A percentile compares a stretch with the other conserved stretches of the same genome.
Conservation (phyloP, 2,797 vertebrate species). For the Melanotaenia pygmaea region DNA sequence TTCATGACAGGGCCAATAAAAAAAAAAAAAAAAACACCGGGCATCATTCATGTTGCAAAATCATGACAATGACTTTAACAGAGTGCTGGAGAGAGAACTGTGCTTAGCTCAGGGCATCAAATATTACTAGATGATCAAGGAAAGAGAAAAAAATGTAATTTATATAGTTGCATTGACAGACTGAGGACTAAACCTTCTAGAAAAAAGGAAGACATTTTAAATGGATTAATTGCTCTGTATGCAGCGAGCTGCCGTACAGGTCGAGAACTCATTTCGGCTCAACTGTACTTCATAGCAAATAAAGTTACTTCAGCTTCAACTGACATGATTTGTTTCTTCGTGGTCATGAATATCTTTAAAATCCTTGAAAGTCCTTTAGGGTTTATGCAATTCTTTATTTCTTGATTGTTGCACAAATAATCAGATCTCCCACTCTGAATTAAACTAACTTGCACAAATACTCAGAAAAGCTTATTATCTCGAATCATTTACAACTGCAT, state of each 20-base stretch:
- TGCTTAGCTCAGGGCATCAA: not conserved
- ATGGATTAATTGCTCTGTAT: conserved; percentile 47
- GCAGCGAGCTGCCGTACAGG: conserved; percentile 43
- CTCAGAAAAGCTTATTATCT: conserved; percentile 1
- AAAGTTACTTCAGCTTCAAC: conserved; percentile 6
- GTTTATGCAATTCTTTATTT: not conserved
- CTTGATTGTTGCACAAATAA: not conserved
- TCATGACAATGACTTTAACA: not conserved
- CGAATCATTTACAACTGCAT: not conserved
- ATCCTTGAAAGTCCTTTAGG: not conserved
- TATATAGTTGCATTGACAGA: conserved; percentile 24
- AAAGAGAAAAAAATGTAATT: conserved; percentile 16
- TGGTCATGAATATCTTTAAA: not conserved
- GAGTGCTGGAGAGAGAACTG: not conserved
- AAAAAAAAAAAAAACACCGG: not conserved
- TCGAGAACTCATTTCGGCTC: conserved; percentile 39
- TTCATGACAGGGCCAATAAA: not conserved
- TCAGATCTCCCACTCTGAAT: not conserved
- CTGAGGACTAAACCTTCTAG: conserved; percentile 11
- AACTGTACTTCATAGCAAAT: conserved; percentile 43
- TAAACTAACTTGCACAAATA: conserved; percentile 1
- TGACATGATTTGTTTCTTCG: conserved; percentile 18
- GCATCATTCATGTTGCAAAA: not conserved
- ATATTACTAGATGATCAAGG: not conserved
- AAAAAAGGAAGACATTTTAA: conserved; percentile 13